phyloP scores from a whole-genome alignment of 64 coral and sea anemone genomes.

The Anthopleura sola region DNA sequence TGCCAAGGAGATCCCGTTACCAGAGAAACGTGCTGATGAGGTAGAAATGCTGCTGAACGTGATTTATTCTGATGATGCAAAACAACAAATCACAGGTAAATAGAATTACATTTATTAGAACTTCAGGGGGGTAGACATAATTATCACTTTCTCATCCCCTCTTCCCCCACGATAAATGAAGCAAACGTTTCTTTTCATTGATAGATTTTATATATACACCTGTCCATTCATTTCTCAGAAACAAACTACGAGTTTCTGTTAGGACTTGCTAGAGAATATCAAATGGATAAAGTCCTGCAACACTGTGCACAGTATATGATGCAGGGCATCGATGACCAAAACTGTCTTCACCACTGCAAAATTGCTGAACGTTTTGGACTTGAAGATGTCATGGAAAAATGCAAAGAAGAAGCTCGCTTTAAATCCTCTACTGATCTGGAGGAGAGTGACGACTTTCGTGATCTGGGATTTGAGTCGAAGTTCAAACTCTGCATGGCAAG shows the following conservation, averaged over 20 bases:
- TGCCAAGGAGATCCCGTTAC: slow-evolving; percentile 37
- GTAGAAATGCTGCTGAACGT: slow-evolving; percentile 51
- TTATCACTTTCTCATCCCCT: too few relatives aligned
- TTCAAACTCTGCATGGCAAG: too few relatives aligned
- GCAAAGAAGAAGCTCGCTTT: slow-evolving; percentile 5
- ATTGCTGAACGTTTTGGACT: slow-evolving; percentile 17
- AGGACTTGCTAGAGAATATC: slow-evolving; percentile 38
- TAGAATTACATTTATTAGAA: background rate
- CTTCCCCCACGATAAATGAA: too few relatives aligned
- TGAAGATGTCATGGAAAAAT: slow-evolving; percentile 3
- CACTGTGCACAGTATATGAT: slow-evolving; percentile 10
- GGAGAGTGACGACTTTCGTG: too few relatives aligned
- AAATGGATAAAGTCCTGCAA: slow-evolving; percentile 27
- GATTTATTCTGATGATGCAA: slow-evolving; percentile 26
- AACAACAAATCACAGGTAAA: background rate
- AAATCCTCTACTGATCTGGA: background rate
- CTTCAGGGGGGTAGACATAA: background rate
- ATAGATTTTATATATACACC: background rate
- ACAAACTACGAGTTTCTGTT: slow-evolving; percentile 37
- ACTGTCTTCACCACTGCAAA: slow-evolving; percentile 3
- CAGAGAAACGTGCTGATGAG: slow-evolving; percentile 43
- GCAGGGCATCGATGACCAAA: background rate
- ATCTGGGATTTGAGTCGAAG: too few relatives aligned
- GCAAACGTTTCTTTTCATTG: background rate
- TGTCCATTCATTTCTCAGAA: background rate